phyloP scores from a whole-genome alignment of 1,140 invertebrate genomes.

The Hormaphis cornu region DNA sequence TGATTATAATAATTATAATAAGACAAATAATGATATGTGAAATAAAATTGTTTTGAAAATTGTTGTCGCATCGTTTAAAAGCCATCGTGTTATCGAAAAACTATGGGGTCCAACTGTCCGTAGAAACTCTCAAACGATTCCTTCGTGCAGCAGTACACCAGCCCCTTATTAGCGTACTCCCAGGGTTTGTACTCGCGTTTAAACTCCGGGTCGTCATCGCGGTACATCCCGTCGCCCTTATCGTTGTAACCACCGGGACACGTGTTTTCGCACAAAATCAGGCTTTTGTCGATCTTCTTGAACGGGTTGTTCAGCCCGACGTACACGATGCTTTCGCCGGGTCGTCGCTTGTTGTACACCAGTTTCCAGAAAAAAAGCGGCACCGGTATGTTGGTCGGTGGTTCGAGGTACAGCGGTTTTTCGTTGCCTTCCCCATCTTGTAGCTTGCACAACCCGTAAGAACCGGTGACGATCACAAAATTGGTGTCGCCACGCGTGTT shows the following conservation, averaged over 20 bases:
- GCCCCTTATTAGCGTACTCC: background rate
- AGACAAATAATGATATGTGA: too few relatives aligned
- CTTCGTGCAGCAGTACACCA: constrained; percentile 6
- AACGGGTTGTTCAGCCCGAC: constrained; percentile 57
- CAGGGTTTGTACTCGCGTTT: too few relatives aligned
- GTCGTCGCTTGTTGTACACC: constrained; percentile 47
- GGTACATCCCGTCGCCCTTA: too few relatives aligned
- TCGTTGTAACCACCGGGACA: too few relatives aligned
- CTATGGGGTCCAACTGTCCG: background rate
- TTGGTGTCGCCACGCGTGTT: constrained; percentile 35
- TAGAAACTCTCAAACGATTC: background rate
- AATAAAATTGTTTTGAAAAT: too few relatives aligned
- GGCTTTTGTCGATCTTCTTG: constrained; percentile 29
- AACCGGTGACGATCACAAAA: constrained; percentile 51
- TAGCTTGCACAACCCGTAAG: constrained; percentile 46
- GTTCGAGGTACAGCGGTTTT: constrained; percentile 45
- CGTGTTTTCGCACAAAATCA: too few relatives aligned
- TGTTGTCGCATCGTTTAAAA: too few relatives aligned
- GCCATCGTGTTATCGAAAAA: too few relatives aligned
- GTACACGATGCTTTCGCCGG: constrained; percentile 49
- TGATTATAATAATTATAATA: too few relatives aligned
- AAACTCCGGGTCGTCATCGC: too few relatives aligned
- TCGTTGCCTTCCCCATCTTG: constrained; percentile 43
- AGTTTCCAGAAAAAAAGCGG: constrained; percentile 55
- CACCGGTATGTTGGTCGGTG: constrained; percentile 44